phyloP scores from a whole-genome alignment of 1,140 invertebrate genomes.

The Grapholita molesta region DNA sequence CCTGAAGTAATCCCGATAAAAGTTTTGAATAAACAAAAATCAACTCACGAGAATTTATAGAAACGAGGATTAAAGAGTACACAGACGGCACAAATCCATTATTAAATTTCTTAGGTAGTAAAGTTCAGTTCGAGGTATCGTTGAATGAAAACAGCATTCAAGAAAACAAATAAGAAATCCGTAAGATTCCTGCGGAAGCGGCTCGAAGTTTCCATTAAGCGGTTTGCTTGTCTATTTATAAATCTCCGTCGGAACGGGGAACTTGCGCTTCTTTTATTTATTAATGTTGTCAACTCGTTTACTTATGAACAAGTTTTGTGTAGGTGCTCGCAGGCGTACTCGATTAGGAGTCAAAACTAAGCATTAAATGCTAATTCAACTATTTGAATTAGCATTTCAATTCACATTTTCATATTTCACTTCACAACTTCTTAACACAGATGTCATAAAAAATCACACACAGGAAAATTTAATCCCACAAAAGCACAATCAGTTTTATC shows the following conservation, averaged over 20 bases:
- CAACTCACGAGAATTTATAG: not conserved
- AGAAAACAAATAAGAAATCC: not conserved
- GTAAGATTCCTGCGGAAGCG: slow-evolving; percentile 1
- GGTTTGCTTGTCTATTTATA: not conserved
- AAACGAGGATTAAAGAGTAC: not conserved
- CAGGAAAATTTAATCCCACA: too few species aligned
- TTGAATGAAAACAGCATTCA: not conserved
- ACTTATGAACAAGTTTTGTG: too few species aligned
- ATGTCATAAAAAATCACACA: too few species aligned
- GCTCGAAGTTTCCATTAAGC: not conserved
- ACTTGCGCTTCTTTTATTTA: not conserved
- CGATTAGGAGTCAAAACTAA: too few species aligned
- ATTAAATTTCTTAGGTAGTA: not conserved
- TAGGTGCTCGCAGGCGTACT: too few species aligned
- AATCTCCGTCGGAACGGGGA: not conserved
- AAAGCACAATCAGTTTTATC: too few species aligned
- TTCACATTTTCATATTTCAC: too few species aligned
- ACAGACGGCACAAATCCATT: not conserved
- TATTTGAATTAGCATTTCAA: too few species aligned
- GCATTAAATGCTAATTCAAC: too few species aligned
- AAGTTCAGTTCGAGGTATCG: not conserved
- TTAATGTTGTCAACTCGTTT: not conserved
- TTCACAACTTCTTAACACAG: too few species aligned
- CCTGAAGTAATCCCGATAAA: not conserved
- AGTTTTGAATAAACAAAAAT: slow-evolving; percentile 1